Base-by-base conservation (phyloP, 2,888 invertebrate genomes). In the Nezara viridula region DNA sequence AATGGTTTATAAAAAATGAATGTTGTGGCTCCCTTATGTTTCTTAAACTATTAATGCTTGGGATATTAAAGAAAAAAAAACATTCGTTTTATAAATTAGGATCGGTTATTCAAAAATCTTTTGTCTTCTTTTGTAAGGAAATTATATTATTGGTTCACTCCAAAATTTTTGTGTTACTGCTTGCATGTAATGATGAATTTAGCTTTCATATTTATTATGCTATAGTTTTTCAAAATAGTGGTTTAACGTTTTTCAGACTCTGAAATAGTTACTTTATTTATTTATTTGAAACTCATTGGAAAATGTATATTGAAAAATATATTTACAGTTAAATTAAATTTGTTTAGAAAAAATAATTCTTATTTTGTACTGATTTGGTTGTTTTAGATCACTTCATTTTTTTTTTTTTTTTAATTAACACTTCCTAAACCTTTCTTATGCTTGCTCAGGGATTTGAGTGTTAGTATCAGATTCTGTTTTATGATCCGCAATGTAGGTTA, bases 401-500 rank as follows among this genome's bases (percentile, higher is more conserved):
- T 27, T 60, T 3, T 73, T 73, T 73, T 6, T 21, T 73, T 73
- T 73, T 19, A 32, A 9, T 21, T 73, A 73, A 73, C 1, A 19
- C 32, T 37, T 73, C 37, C 21, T 21, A 21, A 19, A 37, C 37
- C 10, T 73, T 37, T 73, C 10, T 73, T 37, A 73, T 73, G 49
- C 19, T 81, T 52, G 85, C 24, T 88, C 88, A 5, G 88, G 81
- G 16, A 85, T 16, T 50, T 88, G 88, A 40, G 88, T 88, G 27
- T 88, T 88, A 4, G 88, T 88, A 1, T 88, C 88, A 37, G 47
- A 32, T 73, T 88, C 88, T 37, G 49, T 55, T 52, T 81, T 81
- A 27, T 88, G 81, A 52, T 85, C 88, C 27, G 88, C 88, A 40
- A 90, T 90, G 90, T 95, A 95, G 91, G 94, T 94, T 90, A 95